phyloP scores from a whole-genome alignment of 2,113 vertebrate genomes.

The Chionodraco myersi region DNA sequence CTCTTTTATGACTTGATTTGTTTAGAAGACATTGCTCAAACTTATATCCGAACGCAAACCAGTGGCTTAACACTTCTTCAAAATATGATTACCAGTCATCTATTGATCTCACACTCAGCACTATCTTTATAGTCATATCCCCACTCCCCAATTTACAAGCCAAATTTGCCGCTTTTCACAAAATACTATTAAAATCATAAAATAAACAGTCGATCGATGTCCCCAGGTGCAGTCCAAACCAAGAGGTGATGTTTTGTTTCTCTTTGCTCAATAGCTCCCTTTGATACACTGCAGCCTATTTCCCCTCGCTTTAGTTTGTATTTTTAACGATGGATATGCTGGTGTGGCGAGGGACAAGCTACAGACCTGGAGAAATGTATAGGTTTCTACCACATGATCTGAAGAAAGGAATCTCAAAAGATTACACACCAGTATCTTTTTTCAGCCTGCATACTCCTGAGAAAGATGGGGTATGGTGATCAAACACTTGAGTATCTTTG shows the following conservation, averaged over 20 bases:
- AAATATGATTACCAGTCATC: background rate
- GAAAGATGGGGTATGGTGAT: constrained; percentile 38
- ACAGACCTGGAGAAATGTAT: constrained; percentile 12
- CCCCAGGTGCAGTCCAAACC: background rate
- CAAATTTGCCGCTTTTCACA: constrained; percentile 15
- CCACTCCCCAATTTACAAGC: background rate
- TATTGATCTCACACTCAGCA: no score
- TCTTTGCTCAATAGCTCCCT: constrained; percentile 12
- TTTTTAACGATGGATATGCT: constrained; percentile 13
- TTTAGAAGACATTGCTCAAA: background rate
- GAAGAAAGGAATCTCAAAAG: constrained; percentile 53
- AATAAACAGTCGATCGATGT: constrained; percentile 3
- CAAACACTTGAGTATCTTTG: constrained; percentile 74
- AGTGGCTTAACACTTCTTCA: background rate
- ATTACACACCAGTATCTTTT: constrained; percentile 54
- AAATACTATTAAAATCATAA: constrained; percentile 8
- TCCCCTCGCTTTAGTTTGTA: constrained; percentile 20
- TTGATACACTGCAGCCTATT: background rate
- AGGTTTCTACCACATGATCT: constrained; percentile 50
- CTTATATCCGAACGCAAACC: background rate
- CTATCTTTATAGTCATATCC: background rate
- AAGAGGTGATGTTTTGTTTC: background rate
- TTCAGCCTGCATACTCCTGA: constrained; percentile 52
- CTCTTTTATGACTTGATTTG: background rate
- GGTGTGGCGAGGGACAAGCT: constrained; percentile 14